These are phyloP conservation scores for Strix uralensis DNA, from an alignment of 2,113 vertebrate genomes.

Conservation along the genomic window DNA sequence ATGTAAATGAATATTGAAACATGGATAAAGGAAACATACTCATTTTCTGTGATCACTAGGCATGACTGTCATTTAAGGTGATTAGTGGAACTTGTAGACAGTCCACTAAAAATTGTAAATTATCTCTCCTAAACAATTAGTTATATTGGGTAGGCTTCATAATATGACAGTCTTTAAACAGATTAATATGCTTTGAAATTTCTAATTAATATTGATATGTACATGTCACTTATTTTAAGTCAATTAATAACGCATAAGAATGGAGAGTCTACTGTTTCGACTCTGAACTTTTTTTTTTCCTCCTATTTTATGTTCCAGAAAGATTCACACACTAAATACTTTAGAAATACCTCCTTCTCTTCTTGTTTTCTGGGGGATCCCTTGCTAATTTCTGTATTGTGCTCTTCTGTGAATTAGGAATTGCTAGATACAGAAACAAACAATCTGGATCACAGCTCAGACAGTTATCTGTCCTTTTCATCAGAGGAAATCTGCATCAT, in stretches of 20 bases:
- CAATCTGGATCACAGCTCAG: not conserved
- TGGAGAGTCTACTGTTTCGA: not conserved
- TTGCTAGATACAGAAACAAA: not conserved
- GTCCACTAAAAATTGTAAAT: not conserved
- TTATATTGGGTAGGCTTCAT: not conserved
- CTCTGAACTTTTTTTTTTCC: not conserved
- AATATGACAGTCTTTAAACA: not conserved
- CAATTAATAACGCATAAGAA: constrained; percentile 45
- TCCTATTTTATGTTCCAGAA: not conserved
- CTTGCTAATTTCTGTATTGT: not conserved
- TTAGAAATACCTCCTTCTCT: not conserved
- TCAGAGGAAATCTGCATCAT: not conserved
- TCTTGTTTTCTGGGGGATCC: not conserved
- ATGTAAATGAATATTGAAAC: not conserved
- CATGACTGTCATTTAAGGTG: not conserved
- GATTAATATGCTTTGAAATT: constrained; percentile 10
- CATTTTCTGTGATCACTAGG: not conserved
- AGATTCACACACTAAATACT: not conserved
- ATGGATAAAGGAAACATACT: not conserved
- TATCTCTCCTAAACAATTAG: not conserved
- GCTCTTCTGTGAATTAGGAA: not conserved
- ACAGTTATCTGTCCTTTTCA: not conserved
- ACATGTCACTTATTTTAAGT: not conserved
- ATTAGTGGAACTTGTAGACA: not conserved
- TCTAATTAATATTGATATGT: constrained; percentile 34